Conservation (phyloP, 2,888 invertebrate species). For the Pollenia amentaria region DNA sequence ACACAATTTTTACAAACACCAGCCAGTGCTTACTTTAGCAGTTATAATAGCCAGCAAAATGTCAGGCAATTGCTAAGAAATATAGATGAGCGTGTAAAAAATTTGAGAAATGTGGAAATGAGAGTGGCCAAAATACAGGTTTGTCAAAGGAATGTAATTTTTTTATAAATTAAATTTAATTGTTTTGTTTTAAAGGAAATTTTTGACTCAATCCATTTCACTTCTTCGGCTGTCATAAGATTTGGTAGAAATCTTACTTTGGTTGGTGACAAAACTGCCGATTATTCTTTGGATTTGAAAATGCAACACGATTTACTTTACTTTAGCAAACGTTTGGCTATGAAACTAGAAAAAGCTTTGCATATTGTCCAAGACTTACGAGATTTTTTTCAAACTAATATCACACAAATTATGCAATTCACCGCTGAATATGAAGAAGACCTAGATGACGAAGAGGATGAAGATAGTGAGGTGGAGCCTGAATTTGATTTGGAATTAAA, state of each 20-base stretch:
- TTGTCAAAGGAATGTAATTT: slow-evolving; percentile 22
- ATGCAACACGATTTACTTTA: slow-evolving; percentile 77
- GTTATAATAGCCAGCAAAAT: slow-evolving; percentile 80
- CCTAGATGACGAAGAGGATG: slow-evolving; percentile 63
- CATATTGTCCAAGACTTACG: slow-evolving; percentile 81
- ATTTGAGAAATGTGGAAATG: slow-evolving; percentile 83
- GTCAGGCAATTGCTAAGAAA: slow-evolving; percentile 80
- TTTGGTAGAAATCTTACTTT: slow-evolving; percentile 55
- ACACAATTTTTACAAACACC: slow-evolving; percentile 74
- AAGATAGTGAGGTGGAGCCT: slow-evolving; percentile 65
- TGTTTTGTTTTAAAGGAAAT: slow-evolving; percentile 80
- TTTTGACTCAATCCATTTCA: slow-evolving; percentile 83
- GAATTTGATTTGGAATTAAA: slow-evolving; percentile 79
- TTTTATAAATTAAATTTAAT: background rate
- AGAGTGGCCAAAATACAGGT: slow-evolving; percentile 83
- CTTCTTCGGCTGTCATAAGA: slow-evolving; percentile 66
- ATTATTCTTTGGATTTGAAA: slow-evolving; percentile 60
- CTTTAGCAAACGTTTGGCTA: slow-evolving; percentile 79
- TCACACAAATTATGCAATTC: slow-evolving; percentile 78
- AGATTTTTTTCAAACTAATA: slow-evolving; percentile 80
- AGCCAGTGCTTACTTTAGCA: slow-evolving; percentile 78
- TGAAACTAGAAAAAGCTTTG: slow-evolving; percentile 81
- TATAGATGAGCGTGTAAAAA: slow-evolving; percentile 80
- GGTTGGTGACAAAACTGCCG: slow-evolving; percentile 52
- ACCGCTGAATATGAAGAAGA: slow-evolving; percentile 73